Base-by-base conservation (phyloP, 2,113 vertebrate genomes). In the Oncorhynchus masou region DNA sequence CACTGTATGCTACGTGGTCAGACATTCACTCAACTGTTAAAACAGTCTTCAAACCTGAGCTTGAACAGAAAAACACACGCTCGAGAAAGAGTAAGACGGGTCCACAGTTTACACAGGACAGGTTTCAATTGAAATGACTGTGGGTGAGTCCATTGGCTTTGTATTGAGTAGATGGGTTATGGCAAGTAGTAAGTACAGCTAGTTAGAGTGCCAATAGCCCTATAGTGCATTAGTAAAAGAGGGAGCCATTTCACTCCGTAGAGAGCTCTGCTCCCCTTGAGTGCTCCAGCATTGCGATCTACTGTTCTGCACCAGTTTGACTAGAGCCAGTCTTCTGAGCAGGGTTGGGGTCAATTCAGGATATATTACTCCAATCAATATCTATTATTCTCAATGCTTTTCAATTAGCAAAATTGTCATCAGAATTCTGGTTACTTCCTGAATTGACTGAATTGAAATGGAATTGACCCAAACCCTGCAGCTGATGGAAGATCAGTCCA, bases 1-100 rank as follows among this genome's bases (percentile, higher is more conserved):
- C 57, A 78, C 71, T 51, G 25, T 74, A 65, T 59, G 45, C 64
- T 20, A 59, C 22, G 71, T 71, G 71, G 73, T 77, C 71, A 73
- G 75, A 86, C 85, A 86, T 86, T 89, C 80, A 81, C 75, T n/a
- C 60, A 74, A 78, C 71, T 67, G 73, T 74, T 78, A 34, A 34
- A 83, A 82, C 74, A 79, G 80, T 86, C 81, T 76, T 79, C 57
- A 77, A 77, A 89, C 88, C 87, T 90, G 89, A 89, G 88, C 71
- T 45, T 72, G 51, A 62, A 76, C 78, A 81, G 65, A 79, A 75
- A 81, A 81, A 73, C 45, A 71, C 67, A 69, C 39, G 39, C 54
- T 60, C 68, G 11, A 22, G 48, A 25, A 68, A 68, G 59, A 34
- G 15, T 11, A 69, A 54, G 59, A 80, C 39, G 62, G 74, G 62